These are phyloP conservation scores for Clinocottus analis DNA, from an alignment of 2,113 vertebrate genomes.

Conservation along the genomic window DNA sequence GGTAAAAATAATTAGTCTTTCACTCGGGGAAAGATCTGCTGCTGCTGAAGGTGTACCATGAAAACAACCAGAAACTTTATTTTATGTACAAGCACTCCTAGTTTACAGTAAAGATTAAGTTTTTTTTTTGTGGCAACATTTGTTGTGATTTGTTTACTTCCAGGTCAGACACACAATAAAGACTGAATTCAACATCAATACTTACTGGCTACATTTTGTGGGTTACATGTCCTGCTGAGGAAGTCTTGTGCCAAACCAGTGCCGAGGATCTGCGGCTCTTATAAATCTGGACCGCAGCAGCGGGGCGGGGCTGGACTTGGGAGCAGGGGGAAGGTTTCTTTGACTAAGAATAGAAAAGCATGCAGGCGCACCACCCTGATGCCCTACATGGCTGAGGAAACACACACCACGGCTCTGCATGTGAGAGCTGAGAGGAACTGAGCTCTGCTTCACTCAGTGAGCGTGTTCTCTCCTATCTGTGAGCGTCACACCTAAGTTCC, in stretches of 20 bases:
- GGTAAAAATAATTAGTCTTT: conserved; percentile 82
- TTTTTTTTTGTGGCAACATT: conserved; percentile 76
- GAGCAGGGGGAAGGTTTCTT: conserved; percentile 17
- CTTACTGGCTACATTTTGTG: conserved; percentile 85
- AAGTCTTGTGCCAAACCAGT: conserved; percentile 83
- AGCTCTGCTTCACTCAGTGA: neutral
- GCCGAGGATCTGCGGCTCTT: conserved; percentile 70
- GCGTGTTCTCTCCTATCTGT: neutral
- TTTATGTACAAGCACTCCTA: conserved; percentile 74
- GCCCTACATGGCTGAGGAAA: conserved; percentile 75
- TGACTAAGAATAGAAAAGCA: conserved; percentile 67
- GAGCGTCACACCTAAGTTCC: conserved; percentile 2
- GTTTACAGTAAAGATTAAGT: conserved; percentile 70
- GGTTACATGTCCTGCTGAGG: conserved; percentile 80
- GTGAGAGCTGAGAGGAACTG: conserved; percentile 18
- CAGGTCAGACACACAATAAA: conserved; percentile 81
- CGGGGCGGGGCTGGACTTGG: conserved; percentile 36
- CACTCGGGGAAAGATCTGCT: conserved; percentile 65
- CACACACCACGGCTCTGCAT: conserved; percentile 8
- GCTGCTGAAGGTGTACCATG: conserved; percentile 70
- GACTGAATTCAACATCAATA: conserved; percentile 82
- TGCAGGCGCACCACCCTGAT: conserved; percentile 13
- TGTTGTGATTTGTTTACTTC: conserved; percentile 84
- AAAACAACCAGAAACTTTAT: conserved; percentile 73
- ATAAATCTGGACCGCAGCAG: conserved; percentile 59